Evolutionary conservation across 2,888 invertebrate genomes (phyloP).

Genomic region (Tyria jacobaeae): DNA sequence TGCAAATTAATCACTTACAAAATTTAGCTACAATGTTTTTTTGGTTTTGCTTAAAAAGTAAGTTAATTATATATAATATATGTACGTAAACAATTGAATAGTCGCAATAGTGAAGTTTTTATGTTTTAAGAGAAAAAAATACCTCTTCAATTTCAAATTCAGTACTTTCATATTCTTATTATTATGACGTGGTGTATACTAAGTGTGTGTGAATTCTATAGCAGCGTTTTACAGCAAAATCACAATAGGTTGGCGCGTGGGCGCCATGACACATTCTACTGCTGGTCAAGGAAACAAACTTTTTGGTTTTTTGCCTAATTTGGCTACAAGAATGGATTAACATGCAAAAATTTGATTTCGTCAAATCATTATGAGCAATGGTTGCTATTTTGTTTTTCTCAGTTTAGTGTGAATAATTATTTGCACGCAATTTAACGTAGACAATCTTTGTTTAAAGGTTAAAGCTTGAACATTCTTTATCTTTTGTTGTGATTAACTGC

Average conservation of each 20-base stretch:
- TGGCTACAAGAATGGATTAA: slow-evolving; percentile 43
- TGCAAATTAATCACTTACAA: too few species aligned
- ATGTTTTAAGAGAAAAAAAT: too few species aligned
- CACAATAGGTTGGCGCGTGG: slow-evolving; percentile 55
- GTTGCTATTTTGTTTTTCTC: slow-evolving; percentile 23
- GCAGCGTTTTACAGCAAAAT: slow-evolving; percentile 41
- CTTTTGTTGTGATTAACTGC: slow-evolving; percentile 10
- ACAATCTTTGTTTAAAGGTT: slow-evolving; percentile 29
- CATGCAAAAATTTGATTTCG: slow-evolving; percentile 30
- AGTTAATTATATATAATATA: too few species aligned
- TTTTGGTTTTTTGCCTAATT: slow-evolving; percentile 51
- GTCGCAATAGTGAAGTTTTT: too few species aligned
- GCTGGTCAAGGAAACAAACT: slow-evolving; percentile 54
- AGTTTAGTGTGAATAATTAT: slow-evolving; percentile 31
- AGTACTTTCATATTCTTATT: too few species aligned
- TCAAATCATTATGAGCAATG: slow-evolving; percentile 28
- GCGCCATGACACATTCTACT: slow-evolving; percentile 58
- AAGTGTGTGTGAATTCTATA: slow-evolving; percentile 27
- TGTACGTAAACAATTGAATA: too few species aligned
- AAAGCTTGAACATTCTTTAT: slow-evolving; percentile 23
- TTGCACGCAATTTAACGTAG: slow-evolving; percentile 12
- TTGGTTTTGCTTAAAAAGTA: too few species aligned
- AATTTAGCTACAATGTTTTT: too few species aligned
- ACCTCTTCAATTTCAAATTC: too few species aligned
- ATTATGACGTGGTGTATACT: slow-evolving; percentile 26